Conservation (phyloP, 2,113 vertebrate species). For the rabbit (Oryctolagus cuniculus) region mOryCun1.1 NC_091434.1:180366501-180367000, state of each 20-base stretch:
- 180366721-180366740: fast-evolving
- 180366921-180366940: neutral
- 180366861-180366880: slow-evolving; percentile 72
- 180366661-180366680: slow-evolving; percentile 54
- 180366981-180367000: neutral
- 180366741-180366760: neutral
- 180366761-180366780: neutral
- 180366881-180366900: slow-evolving; percentile 49
- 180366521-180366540: neutral
- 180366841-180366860: slow-evolving; percentile 74
- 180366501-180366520: neutral
- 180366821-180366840: slow-evolving; percentile 26
- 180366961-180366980: neutral
- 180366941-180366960: neutral
- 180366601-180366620: neutral
- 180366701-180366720: slow-evolving; percentile 59
- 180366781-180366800: neutral
- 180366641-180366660: slow-evolving; percentile 53
- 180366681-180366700: fast-evolving
- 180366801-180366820: neutral
- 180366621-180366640: neutral
- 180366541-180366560: neutral
- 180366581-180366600: neutral
- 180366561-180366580: neutral
- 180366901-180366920: slow-evolving; percentile 19